Percentiles rank a stretch among this genome's conserved stretches.
Conservation (phyloP, 2,113 vertebrate genomes). For the Antennarius striatus region DNA sequence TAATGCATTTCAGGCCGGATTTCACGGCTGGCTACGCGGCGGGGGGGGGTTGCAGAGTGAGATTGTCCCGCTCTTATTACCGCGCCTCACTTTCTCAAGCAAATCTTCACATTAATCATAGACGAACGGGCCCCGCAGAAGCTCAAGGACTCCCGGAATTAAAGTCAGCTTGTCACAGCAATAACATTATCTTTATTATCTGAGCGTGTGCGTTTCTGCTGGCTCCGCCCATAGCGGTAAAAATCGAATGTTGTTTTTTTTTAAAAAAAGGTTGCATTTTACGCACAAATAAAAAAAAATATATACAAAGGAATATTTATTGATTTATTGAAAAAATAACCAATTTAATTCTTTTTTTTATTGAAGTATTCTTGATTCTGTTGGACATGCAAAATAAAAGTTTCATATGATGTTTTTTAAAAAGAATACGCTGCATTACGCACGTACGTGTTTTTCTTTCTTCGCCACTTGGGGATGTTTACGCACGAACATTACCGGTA, state of each 20-base stretch:
- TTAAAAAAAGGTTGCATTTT: neutral
- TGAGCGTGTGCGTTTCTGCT: neutral
- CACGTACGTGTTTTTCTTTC: too few relatives aligned
- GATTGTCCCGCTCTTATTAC: constrained; percentile 90
- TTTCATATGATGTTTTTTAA: too few relatives aligned
- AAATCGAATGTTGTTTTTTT: neutral
- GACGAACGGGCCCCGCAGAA: constrained; percentile 81
- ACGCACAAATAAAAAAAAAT: neutral
- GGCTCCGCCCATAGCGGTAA: neutral
- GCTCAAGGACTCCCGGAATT: constrained; percentile 67
- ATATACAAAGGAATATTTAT: too few relatives aligned
- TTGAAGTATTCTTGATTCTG: neutral
- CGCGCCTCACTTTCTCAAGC: constrained; percentile 89
- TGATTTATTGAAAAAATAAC: too few relatives aligned
- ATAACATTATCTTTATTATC: constrained; percentile 49
- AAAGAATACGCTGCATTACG: too few relatives aligned
- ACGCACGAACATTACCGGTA: too few relatives aligned
- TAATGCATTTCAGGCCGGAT: constrained; percentile 94
- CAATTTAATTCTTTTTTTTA: neutral
- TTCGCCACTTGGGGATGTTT: too few relatives aligned
- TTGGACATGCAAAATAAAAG: neutral
- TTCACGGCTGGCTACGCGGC: constrained; percentile 91
- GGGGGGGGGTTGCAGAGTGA: constrained; percentile 78
- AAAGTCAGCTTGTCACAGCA: constrained; percentile 41
- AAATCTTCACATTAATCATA: constrained; percentile 97